Evolutionary conservation across 2,888 invertebrate genomes (phyloP).

Genomic region (Chironomus tentans): DNA sequence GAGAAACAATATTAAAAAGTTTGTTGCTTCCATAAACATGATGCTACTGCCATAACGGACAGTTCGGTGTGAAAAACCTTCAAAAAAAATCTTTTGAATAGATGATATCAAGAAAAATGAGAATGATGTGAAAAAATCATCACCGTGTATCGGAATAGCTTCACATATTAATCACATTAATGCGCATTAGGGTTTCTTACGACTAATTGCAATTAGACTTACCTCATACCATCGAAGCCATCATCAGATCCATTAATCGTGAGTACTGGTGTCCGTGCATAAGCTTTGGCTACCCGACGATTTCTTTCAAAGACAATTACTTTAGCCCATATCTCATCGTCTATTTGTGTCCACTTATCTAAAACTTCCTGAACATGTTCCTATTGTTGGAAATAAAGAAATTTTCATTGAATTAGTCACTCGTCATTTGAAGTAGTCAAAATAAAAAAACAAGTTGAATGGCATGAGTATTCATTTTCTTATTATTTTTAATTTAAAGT

Average conservation of each 20-base stretch:
- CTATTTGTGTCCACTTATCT: slow-evolving; percentile 94
- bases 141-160: too few relatives aligned
- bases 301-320: slow-evolving; percentile 95
- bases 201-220: slow-evolving; percentile 35
- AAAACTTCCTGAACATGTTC: slow-evolving; percentile 95
- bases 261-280: slow-evolving; percentile 89
- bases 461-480: too few relatives aligned
- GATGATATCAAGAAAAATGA: neutral
- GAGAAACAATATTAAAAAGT: too few relatives aligned
- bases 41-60: neutral
- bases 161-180: neutral
- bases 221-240: slow-evolving; percentile 95
- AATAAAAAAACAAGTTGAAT: too few relatives aligned
- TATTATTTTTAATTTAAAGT: too few relatives aligned
- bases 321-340: slow-evolving; percentile 99
- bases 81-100: neutral
- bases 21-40: neutral
- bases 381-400: slow-evolving; percentile 42
- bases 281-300: slow-evolving; percentile 92
- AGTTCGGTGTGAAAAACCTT: neutral
- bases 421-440: too few relatives aligned
- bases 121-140: too few relatives aligned
- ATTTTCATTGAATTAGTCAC: too few relatives aligned
- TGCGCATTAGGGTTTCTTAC: too few relatives aligned
- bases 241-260: slow-evolving; percentile 93